Conservation (phyloP, 2,888 invertebrate genomes). For the Zaprionus bogoriensis region DNA sequence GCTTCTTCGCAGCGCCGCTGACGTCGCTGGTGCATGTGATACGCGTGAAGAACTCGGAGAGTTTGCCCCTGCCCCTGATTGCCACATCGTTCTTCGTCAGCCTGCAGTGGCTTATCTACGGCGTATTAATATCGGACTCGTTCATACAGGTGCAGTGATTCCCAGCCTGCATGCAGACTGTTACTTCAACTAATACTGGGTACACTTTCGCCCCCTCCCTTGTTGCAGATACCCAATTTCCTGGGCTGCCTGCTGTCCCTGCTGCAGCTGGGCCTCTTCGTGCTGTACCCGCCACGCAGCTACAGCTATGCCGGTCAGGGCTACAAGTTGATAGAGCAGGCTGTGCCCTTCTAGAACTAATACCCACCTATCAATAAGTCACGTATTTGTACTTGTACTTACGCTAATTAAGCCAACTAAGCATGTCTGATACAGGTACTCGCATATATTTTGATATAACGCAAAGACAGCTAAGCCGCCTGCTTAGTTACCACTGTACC, state of each 20-base stretch:
- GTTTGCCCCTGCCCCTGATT: conserved; percentile 94
- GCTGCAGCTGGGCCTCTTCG: conserved; percentile 88
- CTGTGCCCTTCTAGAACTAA: conserved; percentile 60
- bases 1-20: conserved; percentile 92
- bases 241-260: conserved; percentile 89
- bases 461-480: conserved; percentile 29
- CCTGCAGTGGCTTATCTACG: conserved; percentile 93
- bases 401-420: conserved; percentile 40
- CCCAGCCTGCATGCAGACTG: too few species aligned
- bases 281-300: conserved; percentile 86
- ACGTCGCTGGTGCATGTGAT: conserved; percentile 91
- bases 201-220: neutral
- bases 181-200: too few species aligned
- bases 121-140: conserved; percentile 88
- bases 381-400: conserved; percentile 45
- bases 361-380: conserved; percentile 19
- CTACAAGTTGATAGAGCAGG: conserved; percentile 80
- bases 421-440: conserved; percentile 52
- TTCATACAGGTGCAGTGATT: conserved; percentile 88
- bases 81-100: conserved; percentile 92
- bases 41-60: conserved; percentile 90
- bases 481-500: conserved; percentile 60
- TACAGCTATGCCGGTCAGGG: conserved; percentile 81
- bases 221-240: conserved; percentile 89
- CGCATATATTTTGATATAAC: conserved; percentile 56